phyloP scores from a whole-genome alignment of 2,888 invertebrate species.

The Seladonia tumulorum region DNA sequence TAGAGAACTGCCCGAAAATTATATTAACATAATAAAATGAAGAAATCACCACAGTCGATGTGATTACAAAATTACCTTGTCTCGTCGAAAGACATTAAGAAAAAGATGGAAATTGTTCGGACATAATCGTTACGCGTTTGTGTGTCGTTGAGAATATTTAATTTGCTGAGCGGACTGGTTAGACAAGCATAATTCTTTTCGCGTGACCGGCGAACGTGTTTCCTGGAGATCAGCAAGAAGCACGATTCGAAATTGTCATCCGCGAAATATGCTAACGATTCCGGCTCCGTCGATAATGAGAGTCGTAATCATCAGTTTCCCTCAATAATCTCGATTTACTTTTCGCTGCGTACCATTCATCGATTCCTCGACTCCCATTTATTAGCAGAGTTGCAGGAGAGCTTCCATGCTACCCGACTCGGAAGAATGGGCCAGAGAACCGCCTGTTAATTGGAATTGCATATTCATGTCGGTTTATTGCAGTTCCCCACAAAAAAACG shows the following conservation, averaged over 20 bases:
- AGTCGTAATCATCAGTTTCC: neutral
- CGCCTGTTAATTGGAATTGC: neutral
- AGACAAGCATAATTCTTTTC: neutral
- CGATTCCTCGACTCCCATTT: neutral
- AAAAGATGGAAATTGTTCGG: no score
- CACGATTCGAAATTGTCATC: neutral
- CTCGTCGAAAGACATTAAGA: no score
- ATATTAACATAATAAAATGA: no score
- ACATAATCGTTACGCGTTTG: no score
- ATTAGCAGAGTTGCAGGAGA: neutral
- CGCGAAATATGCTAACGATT: neutral
- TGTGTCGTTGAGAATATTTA: neutral
- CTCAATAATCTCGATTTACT: neutral
- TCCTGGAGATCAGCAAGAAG: neutral
- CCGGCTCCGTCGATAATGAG: neutral
- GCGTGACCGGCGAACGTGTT: neutral
- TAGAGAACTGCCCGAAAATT: no score
- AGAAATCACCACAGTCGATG: no score
- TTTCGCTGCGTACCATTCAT: neutral
- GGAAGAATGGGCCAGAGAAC: neutral
- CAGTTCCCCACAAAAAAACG: neutral
- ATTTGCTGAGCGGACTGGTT: neutral
- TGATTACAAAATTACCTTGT: no score
- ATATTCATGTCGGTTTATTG: neutral
- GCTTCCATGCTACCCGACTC: neutral